phyloP scores from a whole-genome alignment of 2,888 invertebrate species.

The Diplazon laetatorius region DNA sequence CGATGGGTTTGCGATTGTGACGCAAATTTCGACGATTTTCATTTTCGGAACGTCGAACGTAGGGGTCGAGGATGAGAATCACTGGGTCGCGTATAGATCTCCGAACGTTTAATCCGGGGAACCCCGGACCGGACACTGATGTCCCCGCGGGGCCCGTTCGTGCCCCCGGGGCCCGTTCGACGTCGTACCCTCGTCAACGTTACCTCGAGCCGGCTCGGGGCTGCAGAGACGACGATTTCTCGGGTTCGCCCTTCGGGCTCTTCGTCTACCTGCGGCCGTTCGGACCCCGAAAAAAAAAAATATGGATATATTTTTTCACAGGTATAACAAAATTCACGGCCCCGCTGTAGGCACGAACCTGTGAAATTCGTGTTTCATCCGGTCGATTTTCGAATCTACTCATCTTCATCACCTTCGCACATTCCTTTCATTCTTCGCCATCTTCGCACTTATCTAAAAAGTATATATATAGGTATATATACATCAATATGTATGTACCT shows the following conservation, averaged over 20 bases:
- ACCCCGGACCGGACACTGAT: slow-evolving; percentile 32
- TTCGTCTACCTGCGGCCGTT: slow-evolving; percentile 70
- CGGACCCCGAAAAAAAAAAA: slow-evolving; percentile 46
- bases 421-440: background rate
- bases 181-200: slow-evolving; percentile 77
- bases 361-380: background rate
- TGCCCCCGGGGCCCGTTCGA: slow-evolving; percentile 52
- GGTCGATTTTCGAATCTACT: no score
- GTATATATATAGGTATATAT: no score
- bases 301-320: no score
- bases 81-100: no score
- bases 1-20: no score
- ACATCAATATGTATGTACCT: no score
- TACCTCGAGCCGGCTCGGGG: slow-evolving; percentile 31
- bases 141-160: slow-evolving; percentile 32
- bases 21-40: no score
- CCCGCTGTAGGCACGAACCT: slow-evolving; percentile 38
- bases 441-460: slow-evolving; percentile 59
- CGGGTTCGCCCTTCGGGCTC: slow-evolving; percentile 35
- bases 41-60: no score
- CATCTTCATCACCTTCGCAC: background rate
- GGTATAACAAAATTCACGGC: slow-evolving; percentile 52
- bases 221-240: slow-evolving; percentile 3
- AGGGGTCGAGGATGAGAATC: no score
- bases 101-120: no score